Percentiles rank a stretch among this genome's conserved stretches.
Evolutionary conservation across 2,797 vertebrate species (phyloP).

Genomic region (Acanthurus tractus): DNA sequence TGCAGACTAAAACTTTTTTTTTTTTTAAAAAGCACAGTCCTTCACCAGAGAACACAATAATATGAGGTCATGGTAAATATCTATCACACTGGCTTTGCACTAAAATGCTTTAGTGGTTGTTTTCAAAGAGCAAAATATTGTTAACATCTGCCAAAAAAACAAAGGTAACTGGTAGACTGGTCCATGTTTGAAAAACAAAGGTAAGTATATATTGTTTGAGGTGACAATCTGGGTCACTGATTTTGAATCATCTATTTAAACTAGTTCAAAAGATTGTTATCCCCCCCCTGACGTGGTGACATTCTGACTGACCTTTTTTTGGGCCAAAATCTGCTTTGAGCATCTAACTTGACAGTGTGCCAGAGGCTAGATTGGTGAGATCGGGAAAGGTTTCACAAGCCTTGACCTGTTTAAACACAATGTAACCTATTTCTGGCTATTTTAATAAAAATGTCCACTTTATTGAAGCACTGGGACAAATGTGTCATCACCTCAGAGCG

Average conservation of each 20-base stretch:
- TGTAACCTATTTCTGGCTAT: background rate
- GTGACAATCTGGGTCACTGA: background rate
- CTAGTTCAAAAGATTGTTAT: background rate
- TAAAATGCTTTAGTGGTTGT: too few relatives aligned
- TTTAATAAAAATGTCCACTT: slow-evolving; percentile 6
- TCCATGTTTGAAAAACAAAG: background rate
- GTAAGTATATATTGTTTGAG: background rate
- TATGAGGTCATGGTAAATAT: too few relatives aligned
- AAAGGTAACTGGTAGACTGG: too few relatives aligned
- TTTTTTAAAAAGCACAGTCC: too few relatives aligned
- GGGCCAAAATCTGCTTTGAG: background rate
- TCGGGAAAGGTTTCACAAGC: slow-evolving; percentile 12
- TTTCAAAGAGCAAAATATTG: background rate
- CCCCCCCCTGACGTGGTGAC: background rate
- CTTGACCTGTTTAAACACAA: background rate
- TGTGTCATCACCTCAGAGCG: slow-evolving; percentile 3
- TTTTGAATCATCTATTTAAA: background rate
- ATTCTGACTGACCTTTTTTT: background rate
- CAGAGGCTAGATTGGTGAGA: slow-evolving; percentile 4
- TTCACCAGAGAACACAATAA: too few relatives aligned
- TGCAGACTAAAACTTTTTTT: too few relatives aligned
- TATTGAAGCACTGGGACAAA: background rate
- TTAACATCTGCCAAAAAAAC: background rate
- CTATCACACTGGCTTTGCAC: too few relatives aligned
- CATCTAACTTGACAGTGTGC: slow-evolving; percentile 3